phyloP scores from a whole-genome alignment of 2,888 invertebrate genomes.

The Zele albiditarsus region DNA sequence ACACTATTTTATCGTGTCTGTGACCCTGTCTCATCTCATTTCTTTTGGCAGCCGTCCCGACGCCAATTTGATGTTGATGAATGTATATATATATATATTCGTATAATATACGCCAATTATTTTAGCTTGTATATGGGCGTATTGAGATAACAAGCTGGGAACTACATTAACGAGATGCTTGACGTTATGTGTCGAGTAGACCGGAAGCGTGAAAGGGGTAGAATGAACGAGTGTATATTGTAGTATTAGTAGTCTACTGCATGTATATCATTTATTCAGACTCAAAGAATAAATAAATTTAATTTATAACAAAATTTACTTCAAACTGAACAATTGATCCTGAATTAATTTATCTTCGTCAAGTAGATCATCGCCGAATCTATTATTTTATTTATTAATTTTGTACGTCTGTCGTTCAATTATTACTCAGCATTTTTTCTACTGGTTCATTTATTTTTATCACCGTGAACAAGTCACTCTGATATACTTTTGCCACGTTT shows the following conservation, averaged over 20 bases:
- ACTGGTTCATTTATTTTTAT: too few species aligned
- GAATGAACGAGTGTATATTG: neutral
- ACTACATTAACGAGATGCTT: slow-evolving; percentile 59
- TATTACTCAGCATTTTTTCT: too few species aligned
- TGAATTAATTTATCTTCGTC: too few species aligned
- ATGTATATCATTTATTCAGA: neutral
- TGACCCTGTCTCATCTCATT: slow-evolving; percentile 19
- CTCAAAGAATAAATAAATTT: too few species aligned
- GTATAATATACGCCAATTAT: slow-evolving; percentile 46
- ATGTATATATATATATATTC: slow-evolving; percentile 14
- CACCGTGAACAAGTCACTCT: too few species aligned
- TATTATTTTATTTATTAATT: too few species aligned
- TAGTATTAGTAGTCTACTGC: neutral
- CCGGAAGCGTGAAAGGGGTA: slow-evolving; percentile 25
- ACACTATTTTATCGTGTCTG: slow-evolving; percentile 3
- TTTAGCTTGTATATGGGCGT: slow-evolving; percentile 35
- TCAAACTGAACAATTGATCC: too few species aligned
- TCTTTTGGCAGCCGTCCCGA: slow-evolving; percentile 15
- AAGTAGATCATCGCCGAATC: too few species aligned
- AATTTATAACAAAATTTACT: too few species aligned
- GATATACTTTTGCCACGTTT: too few species aligned
- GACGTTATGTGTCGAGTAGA: slow-evolving; percentile 39
- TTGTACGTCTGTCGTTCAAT: too few species aligned
- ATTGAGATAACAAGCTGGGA: slow-evolving; percentile 54
- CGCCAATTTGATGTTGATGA: slow-evolving; percentile 43